Evolutionary conservation across 1,140 invertebrate genomes (phyloP).

Genomic region (Euglossa dilemma): DNA sequence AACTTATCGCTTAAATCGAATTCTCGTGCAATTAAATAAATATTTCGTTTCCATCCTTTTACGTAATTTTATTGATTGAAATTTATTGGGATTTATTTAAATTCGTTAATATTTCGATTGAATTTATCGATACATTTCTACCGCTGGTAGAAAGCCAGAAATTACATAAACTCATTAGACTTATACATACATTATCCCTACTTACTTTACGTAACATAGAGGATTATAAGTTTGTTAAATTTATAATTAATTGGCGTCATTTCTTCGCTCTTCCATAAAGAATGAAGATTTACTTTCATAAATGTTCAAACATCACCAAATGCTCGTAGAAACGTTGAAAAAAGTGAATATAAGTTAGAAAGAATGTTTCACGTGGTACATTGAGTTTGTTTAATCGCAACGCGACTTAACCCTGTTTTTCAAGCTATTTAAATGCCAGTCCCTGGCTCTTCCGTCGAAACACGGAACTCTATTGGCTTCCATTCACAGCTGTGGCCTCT

Average conservation of each 20-base stretch:
- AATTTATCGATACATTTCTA: too few species aligned
- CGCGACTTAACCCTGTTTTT: slow-evolving; percentile 13
- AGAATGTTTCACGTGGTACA: background rate
- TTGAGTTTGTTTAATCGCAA: slow-evolving; percentile 12
- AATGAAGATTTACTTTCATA: background rate
- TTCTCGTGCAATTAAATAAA: background rate
- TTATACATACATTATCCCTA: too few species aligned
- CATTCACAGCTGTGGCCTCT: background rate
- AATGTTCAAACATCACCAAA: background rate
- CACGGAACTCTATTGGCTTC: background rate
- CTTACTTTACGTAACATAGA: too few species aligned
- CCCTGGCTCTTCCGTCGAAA: background rate
- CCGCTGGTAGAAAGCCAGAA: too few species aligned
- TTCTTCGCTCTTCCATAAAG: too few species aligned
- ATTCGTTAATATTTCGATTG: background rate
- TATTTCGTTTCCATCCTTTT: background rate
- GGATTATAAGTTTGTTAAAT: too few species aligned
- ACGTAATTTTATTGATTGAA: background rate
- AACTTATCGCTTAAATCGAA: background rate
- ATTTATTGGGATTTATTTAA: background rate
- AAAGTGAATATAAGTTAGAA: background rate
- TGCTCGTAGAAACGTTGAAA: background rate
- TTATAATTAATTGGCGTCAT: too few species aligned
- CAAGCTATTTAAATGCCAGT: slow-evolving; percentile 17
- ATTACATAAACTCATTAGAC: too few species aligned